Evolutionary conservation across 2,797 vertebrate genomes (phyloP).

Genomic region (Oreonectes daqikongensis): DNA sequence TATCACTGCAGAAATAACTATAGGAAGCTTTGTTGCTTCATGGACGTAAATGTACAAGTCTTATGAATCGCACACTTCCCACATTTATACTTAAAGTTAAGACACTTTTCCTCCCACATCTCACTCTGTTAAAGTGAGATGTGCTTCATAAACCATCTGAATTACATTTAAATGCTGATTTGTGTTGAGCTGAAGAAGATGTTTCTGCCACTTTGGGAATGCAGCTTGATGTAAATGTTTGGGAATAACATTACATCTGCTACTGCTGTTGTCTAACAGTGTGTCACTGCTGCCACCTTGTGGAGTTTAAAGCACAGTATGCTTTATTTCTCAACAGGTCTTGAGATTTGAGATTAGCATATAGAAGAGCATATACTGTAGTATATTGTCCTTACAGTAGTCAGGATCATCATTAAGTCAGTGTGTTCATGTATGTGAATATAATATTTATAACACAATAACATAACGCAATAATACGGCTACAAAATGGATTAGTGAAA

Average conservation of each 20-base stretch:
- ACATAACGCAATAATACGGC: too few relatives aligned
- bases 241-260: neutral
- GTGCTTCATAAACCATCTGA: neutral
- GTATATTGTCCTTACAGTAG: too few relatives aligned
- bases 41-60: slow-evolving; percentile 13
- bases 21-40: slow-evolving; percentile 22
- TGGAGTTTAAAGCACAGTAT: slow-evolving; percentile 29
- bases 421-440: too few relatives aligned
- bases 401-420: too few relatives aligned
- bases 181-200: neutral
- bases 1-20: slow-evolving; percentile 41
- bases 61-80: slow-evolving; percentile 4
- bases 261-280: neutral
- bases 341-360: too few relatives aligned
- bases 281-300: slow-evolving; percentile 66
- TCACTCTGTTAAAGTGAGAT: neutral
- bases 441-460: too few relatives aligned
- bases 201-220: slow-evolving; percentile 1
- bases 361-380: neutral
- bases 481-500: too few relatives aligned
- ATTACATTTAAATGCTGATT: neutral
- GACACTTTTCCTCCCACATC: neutral
- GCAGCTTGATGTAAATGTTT: slow-evolving; percentile 28
- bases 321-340: slow-evolving; percentile 56
- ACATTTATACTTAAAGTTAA: slow-evolving; percentile 1